phyloP scores from a whole-genome alignment of 2,113 vertebrate species.

The Ancistrus triradiatus region DNA sequence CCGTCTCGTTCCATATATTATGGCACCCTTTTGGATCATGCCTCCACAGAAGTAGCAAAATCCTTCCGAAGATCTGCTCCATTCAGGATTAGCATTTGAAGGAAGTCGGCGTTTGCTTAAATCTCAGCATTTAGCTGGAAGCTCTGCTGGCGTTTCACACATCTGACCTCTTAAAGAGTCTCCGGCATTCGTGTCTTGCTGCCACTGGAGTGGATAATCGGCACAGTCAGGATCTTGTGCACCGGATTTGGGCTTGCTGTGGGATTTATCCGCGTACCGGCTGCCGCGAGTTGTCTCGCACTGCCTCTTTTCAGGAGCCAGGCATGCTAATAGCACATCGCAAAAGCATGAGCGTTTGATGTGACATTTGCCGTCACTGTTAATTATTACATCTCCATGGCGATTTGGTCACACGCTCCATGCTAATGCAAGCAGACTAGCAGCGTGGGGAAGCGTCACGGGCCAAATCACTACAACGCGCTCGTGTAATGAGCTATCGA shows the following conservation, averaged over 20 bases:
- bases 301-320: constrained; percentile 14
- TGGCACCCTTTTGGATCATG: too few species aligned
- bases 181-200: constrained; percentile 4
- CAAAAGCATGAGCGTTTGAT: constrained; percentile 30
- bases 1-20: background rate
- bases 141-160: background rate
- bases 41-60: background rate
- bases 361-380: constrained; percentile 44
- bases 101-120: constrained; percentile 2
- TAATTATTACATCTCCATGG: constrained; percentile 42
- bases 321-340: constrained; percentile 21
- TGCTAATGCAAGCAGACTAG: constrained; percentile 19
- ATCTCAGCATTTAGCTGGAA: background rate
- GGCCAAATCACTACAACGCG: constrained; percentile 7
- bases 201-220: constrained; percentile 9
- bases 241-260: constrained; percentile 16
- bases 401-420: constrained; percentile 31
- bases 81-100: constrained; percentile 7
- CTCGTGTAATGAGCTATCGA: background rate
- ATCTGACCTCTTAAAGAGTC: constrained; percentile 1
- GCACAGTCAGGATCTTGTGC: constrained; percentile 15
- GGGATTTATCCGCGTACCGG: constrained; percentile 11
- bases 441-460: background rate
- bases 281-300: constrained; percentile 24
- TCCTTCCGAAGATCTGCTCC: background rate